Evolutionary conservation across 2,888 invertebrate species (phyloP).

Genomic region (Acrobasis suavella): DNA sequence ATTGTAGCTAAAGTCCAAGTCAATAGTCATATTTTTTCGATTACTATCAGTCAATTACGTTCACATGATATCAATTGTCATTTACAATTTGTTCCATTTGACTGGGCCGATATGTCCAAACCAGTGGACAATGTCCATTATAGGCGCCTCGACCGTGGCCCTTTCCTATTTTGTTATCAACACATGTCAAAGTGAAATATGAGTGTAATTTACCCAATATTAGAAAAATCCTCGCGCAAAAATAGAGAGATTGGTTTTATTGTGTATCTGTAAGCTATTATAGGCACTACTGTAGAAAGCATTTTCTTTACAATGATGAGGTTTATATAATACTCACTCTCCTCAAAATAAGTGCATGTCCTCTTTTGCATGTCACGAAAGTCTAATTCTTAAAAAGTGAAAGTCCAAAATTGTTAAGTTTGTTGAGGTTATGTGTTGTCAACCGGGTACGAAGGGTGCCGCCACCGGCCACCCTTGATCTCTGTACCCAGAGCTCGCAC

Average conservation of each 20-base stretch:
- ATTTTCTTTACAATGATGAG: too few species aligned
- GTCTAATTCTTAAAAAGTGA: too few species aligned
- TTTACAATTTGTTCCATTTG: constrained; percentile 9
- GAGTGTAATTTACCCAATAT: not conserved
- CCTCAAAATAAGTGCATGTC: too few species aligned
- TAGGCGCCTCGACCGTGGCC: constrained; percentile 6
- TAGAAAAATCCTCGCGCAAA: not conserved
- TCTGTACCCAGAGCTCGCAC: too few species aligned
- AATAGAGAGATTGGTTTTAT: not conserved
- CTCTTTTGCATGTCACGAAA: too few species aligned
- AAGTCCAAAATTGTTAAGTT: too few species aligned
- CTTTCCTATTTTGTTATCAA: constrained; percentile 16
- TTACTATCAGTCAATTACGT: not conserved
- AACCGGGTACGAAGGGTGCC: too few species aligned
- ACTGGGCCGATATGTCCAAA: constrained; percentile 14
- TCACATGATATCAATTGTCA: constrained; percentile 4
- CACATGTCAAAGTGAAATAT: constrained; percentile 18
- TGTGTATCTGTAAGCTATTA: not conserved
- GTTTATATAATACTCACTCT: too few species aligned
- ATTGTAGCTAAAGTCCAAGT: too few species aligned
- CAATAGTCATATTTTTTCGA: not conserved
- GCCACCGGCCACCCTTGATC: too few species aligned
- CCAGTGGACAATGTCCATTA: constrained; percentile 17
- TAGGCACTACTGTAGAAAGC: too few species aligned
- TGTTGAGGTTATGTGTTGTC: too few species aligned